Conservation (phyloP, 1,140 invertebrate species). For the Tribolium madens region DNA sequence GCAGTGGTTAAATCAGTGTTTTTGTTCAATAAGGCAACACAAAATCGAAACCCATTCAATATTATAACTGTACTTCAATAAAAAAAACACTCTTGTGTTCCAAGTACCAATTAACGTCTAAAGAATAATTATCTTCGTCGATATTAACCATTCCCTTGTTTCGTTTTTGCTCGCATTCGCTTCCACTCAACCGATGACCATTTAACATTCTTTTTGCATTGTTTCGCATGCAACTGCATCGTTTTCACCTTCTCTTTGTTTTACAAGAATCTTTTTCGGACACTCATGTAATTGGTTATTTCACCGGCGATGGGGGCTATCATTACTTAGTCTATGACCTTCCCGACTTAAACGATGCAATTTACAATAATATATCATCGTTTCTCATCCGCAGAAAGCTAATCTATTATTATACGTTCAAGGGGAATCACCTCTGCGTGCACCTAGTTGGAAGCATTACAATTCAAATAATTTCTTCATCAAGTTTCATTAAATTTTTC, state of each 20-base stretch:
- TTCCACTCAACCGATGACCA: slow-evolving; percentile 29
- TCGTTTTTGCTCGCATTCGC: slow-evolving; percentile 19
- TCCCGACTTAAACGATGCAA: slow-evolving; percentile 9
- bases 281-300: slow-evolving; percentile 12
- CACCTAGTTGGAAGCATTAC: too few relatives aligned
- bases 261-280: slow-evolving; percentile 7
- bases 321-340: slow-evolving; percentile 25
- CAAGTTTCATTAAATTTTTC: background rate
- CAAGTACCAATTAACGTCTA: slow-evolving; percentile 17
- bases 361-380: slow-evolving; percentile 10
- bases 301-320: background rate
- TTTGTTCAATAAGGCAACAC: background rate
- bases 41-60: background rate
- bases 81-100: background rate
- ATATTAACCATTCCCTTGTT: slow-evolving; percentile 24
- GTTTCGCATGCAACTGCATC: slow-evolving; percentile 23
- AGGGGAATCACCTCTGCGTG: too few relatives aligned
- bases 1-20: background rate
- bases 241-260: slow-evolving; percentile 32
- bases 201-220: slow-evolving; percentile 38
- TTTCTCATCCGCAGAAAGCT: background rate
- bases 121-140: slow-evolving; percentile 27
- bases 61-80: background rate
- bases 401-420: too few relatives aligned
- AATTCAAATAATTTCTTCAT: too few relatives aligned